Evolutionary conservation across 1,140 invertebrate genomes (phyloP), one percentile per base, ranked within the genome.

Genomic region (Fopius arisanus): DNA sequence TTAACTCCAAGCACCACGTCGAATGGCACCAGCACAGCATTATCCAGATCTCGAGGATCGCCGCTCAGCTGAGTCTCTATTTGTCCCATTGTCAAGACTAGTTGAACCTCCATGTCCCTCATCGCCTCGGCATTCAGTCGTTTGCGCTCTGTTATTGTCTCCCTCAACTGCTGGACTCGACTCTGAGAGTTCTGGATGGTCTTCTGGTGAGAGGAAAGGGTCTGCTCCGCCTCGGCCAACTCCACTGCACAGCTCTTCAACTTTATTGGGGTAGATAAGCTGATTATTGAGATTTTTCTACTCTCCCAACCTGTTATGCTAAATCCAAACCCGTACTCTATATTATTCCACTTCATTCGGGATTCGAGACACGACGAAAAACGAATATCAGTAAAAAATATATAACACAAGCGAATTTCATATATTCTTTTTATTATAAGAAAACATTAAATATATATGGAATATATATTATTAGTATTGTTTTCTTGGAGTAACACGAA

Each of bases 1-100:
- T 93, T 93, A 2, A 91, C 89, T 10, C 87, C 80, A 65, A 90
- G 87, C 23, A 93, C 84, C 65, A 91, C 89, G 1, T 89, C 83
- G 19, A 84, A 83, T 3, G 86, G 87, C 4, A 92, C 88, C 2
- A 93, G 80, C 23, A 91, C 83, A 0, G 91, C 88, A 54, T 92
- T 89, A 5, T 88, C 79, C 75, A 90, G 92, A 77, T 93, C 90
- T 6, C 2, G 89, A 0, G 66, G 29, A 37, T 54, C 12, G 10
- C 76, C 78, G 26, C 12, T 84, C 0, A 77, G 37, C 0, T 83
- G 76, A 3, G 92, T 86, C 78, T 93, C 92, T 9, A 93, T 89
- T 75, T 91, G 89, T 0, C 90, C 90, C 72, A 90, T 88, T 66
- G 90, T 91, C 6, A 93, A 72, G 3, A 92, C 88, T 28, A 93